Evolutionary conservation across 2,888 invertebrate species (phyloP).

Genomic region (Adineta ricciae): DNA sequence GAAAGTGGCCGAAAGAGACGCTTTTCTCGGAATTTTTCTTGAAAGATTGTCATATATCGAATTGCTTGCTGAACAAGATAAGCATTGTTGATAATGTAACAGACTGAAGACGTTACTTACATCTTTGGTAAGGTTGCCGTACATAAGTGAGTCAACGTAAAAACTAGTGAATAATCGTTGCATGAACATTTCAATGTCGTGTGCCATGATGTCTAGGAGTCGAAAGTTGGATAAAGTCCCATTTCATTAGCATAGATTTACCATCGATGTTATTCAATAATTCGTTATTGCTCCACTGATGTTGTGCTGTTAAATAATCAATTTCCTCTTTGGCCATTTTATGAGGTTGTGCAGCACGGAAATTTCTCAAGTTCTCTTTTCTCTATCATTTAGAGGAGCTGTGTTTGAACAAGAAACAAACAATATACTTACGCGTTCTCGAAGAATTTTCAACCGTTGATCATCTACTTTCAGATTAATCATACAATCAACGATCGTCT

Average conservation of each 20-base stretch:
- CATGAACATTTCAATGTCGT: constrained; percentile 68
- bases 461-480: constrained; percentile 70
- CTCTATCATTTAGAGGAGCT: too few relatives aligned
- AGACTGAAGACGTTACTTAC: too few relatives aligned
- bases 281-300: neutral
- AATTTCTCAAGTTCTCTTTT: neutral
- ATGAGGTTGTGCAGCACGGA: neutral
- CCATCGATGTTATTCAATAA: neutral
- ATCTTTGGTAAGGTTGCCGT: constrained; percentile 72
- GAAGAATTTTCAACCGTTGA: constrained; percentile 69
- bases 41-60: neutral
- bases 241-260: too few relatives aligned
- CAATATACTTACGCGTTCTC: constrained; percentile 62
- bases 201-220: constrained; percentile 70
- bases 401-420: neutral
- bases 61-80: neutral
- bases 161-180: constrained; percentile 68
- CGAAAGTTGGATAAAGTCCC: too few relatives aligned
- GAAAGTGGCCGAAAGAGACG: neutral
- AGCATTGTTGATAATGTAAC: too few relatives aligned
- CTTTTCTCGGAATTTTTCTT: neutral
- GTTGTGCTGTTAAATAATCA: neutral
- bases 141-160: constrained; percentile 77
- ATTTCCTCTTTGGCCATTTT: neutral
- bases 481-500: constrained; percentile 73